Evolutionary conservation across 2,888 invertebrate genomes (phyloP), one percentile per base, ranked within the genome.

Genomic region (Rhodophaea formosa): DNA sequence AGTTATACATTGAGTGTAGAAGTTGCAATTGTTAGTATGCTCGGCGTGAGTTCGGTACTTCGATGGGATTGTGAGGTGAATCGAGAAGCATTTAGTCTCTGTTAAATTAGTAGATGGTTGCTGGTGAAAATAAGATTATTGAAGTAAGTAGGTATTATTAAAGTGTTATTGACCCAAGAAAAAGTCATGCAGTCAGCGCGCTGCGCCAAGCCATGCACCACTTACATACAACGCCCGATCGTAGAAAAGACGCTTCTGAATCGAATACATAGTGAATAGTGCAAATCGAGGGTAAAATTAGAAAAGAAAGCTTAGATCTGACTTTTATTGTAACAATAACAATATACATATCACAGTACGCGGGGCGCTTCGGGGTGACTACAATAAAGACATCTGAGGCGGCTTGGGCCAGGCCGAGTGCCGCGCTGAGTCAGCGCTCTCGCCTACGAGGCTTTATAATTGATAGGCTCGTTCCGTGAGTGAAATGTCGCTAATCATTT

Each of bases 271-370:
- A 77, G 72, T 72, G 72, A 79, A 79, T 74, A 68, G 76, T 70
- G 75, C 81, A 81, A 77, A 74, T 76, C 69, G 75, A 82, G 79
- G 82, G 78, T 75, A 77, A 80, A 56, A 75, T 74, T 75, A 79
- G 77, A 72, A 82, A 70, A 78, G 75, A 73, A 79, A 75, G 74
- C 74, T 80, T 71, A 77, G 70, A 82, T 84, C 82, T 77, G 79
- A 80, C 63, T 82, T 90, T 91, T 90, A 90, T 88, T 91, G 84
- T 89, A 91, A 90, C 89, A 88, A 77, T 89, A 91, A 91, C 87
- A 88, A 85, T 88, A 83, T 86, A 88, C 86, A 86, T 90, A 91
- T 91, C 91, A 91, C 90, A 91, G 90, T 88, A 89, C 91, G 90
- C 90, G 90, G 89, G 89, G 90, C 91, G 88, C 87, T 89, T 87